phyloP scores from a whole-genome alignment of 2,113 vertebrate species.

The Macroglossus sobrinus region DNA sequence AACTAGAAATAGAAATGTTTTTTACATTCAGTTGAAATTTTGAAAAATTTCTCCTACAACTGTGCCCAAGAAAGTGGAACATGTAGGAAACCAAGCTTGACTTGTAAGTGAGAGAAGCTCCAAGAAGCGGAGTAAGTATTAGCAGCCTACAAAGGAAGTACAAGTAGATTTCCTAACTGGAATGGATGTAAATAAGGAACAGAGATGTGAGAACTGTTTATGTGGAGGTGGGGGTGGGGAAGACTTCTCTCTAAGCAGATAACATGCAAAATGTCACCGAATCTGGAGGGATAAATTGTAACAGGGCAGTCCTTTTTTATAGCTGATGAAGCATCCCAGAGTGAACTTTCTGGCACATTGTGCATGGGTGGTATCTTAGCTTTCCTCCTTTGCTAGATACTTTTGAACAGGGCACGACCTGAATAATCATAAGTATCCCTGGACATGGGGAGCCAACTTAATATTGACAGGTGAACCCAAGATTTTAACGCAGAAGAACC shows the following conservation, averaged over 20 bases:
- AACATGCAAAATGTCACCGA: background rate
- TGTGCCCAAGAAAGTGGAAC: background rate
- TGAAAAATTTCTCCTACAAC: background rate
- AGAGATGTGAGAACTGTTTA: background rate
- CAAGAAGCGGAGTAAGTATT: background rate
- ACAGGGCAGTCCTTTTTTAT: background rate
- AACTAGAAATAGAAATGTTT: background rate
- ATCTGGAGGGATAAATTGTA: background rate
- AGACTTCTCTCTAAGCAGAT: background rate
- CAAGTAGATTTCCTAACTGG: background rate
- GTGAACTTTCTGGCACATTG: rapidly evolving
- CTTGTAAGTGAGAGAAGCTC: background rate
- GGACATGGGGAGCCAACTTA: background rate
- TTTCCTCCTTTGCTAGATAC: no score
- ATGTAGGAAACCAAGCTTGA: background rate
- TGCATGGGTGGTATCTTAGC: background rate
- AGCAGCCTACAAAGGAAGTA: background rate
- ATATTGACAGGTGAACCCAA: background rate
- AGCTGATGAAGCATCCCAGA: background rate
- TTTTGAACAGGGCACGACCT: background rate
- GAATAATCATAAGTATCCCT: background rate
- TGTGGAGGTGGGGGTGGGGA: no score
- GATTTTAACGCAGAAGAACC: background rate
- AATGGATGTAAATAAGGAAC: background rate
- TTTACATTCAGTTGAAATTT: background rate